These are phyloP conservation scores for Liparis tanakae DNA, from an alignment of 2,797 vertebrate genomes.

Conservation along the genomic window DNA sequence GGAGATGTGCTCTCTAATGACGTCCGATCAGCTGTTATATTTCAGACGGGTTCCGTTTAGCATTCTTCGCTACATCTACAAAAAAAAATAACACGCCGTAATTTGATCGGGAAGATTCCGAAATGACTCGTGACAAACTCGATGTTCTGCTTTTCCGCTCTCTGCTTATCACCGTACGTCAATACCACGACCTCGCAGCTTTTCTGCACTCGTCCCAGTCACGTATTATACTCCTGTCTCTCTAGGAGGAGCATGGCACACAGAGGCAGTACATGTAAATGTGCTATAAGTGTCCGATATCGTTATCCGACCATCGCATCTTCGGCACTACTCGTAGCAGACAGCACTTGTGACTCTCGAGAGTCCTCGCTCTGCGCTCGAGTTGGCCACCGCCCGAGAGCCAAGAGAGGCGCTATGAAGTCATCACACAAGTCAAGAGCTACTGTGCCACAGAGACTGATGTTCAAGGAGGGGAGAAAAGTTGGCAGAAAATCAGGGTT, in stretches of 20 bases:
- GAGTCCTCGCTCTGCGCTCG: slow-evolving; percentile 70
- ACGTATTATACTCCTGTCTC: not conserved
- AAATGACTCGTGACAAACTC: not conserved
- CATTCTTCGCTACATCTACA: too few species aligned
- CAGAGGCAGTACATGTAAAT: slow-evolving; percentile 37
- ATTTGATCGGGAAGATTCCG: not conserved
- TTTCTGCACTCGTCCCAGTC: not conserved
- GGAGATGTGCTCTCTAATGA: too few species aligned
- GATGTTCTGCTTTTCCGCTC: not conserved
- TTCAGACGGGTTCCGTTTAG: not conserved
- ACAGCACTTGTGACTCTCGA: slow-evolving; percentile 62
- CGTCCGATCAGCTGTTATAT: slow-evolving; percentile 4
- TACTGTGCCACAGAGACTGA: slow-evolving; percentile 76
- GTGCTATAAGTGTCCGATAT: slow-evolving; percentile 20
- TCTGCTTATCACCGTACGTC: not conserved
- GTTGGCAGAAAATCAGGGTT: slow-evolving; percentile 76
- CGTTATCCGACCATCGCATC: slow-evolving; percentile 46
- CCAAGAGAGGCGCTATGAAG: slow-evolving; percentile 76
- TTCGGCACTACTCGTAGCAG: slow-evolving; percentile 42
- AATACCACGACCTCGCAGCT: not conserved
- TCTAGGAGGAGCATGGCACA: not conserved
- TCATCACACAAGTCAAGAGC: slow-evolving; percentile 79
- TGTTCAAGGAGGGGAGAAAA: slow-evolving; percentile 77
- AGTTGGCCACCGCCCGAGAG: slow-evolving; percentile 73
- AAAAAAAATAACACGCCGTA: too few species aligned